Conservation (phyloP, 64 coral and sea anemone species). For the Montipora capricornis region DNA sequence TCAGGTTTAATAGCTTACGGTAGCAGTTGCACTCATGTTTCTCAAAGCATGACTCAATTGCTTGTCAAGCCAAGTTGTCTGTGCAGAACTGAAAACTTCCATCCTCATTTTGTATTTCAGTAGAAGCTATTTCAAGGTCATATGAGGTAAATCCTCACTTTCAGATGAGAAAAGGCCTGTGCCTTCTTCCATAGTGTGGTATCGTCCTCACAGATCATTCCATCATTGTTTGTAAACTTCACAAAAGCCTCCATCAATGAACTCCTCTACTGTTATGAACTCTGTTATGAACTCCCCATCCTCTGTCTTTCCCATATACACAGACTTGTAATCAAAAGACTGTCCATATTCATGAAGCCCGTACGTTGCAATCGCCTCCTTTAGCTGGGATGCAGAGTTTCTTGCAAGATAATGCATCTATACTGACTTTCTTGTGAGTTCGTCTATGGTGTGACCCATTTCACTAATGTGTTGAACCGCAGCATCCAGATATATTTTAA, state of each 20-base stretch:
- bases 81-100: slow-evolving; percentile 28
- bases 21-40: slow-evolving; percentile 39
- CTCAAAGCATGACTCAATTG: slow-evolving; percentile 40
- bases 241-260: slow-evolving; percentile 34
- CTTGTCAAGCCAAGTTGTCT: slow-evolving; percentile 39
- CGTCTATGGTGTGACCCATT: slow-evolving; percentile 24
- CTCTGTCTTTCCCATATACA: slow-evolving; percentile 44
- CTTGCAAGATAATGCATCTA: slow-evolving; percentile 66
- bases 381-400: slow-evolving; percentile 59
- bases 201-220: slow-evolving; percentile 52
- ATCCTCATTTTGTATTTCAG: slow-evolving; percentile 14
- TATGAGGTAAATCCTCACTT: slow-evolving; percentile 47
- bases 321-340: slow-evolving; percentile 33
- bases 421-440: slow-evolving; percentile 44
- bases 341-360: neutral
- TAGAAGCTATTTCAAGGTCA: slow-evolving; percentile 41
- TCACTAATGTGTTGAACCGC: slow-evolving; percentile 5
- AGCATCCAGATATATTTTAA: slow-evolving; percentile 49
- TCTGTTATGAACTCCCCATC: slow-evolving; percentile 31
- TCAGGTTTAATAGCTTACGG: slow-evolving; percentile 8
- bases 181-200: slow-evolving; percentile 31
- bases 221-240: slow-evolving; percentile 59
- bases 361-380: slow-evolving; percentile 31
- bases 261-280: slow-evolving; percentile 29
- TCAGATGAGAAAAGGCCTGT: slow-evolving; percentile 50